Evolutionary conservation across 2,888 invertebrate species (phyloP), one percentile per base, ranked within the genome.

Genomic region (Drosophila eohydei): DNA sequence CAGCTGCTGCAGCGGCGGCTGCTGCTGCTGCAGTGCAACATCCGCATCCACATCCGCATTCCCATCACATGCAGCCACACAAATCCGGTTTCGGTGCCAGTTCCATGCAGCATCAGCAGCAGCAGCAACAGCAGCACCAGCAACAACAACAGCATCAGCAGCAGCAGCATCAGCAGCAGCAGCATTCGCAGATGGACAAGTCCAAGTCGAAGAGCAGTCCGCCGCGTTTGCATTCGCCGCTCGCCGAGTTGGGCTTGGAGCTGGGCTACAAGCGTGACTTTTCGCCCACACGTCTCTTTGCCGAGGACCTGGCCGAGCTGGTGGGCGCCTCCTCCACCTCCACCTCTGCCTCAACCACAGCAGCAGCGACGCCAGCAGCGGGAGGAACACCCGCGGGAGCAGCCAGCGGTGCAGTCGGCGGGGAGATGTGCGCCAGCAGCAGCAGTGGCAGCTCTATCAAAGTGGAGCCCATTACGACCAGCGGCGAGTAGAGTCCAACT

Each of bases 401-500:
- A 4, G 44, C 48, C 4, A 11, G 40, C 2, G 60, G n/a, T 2
- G 14, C 50, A n/a, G 56, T n/a, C 3, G 16, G 14, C 0, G 50
- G 4, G 2, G 62, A 59, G 8, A 8, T 61, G 14, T 54, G 64
- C 54, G 94, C 94, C 80, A 95, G 69, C 9, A 55, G 62, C 48
- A 30, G 32, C n/a, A 54, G 62, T 46, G 94, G 94, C 81, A 95
- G 60, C 48, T 95, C 94, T 81, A 96, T 96, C 77, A 96, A 96
- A 93, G 94, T 96, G 93, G 96, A 96, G 92, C 95, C 95, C 71
- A 92, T 95, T 68, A 93, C 95, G 59, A 91, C 88, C 68, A 91
- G 81, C 77, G 80, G 88, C 82, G 91, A 91, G 73, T 91, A 89
- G 64, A 62, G 41, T n/a, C 36, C 12, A 21, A 32, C n/a, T 26